These are phyloP conservation scores for Amphilophus citrinellus DNA, from an alignment of 2,113 vertebrate species.

Conservation along the genomic window DNA sequence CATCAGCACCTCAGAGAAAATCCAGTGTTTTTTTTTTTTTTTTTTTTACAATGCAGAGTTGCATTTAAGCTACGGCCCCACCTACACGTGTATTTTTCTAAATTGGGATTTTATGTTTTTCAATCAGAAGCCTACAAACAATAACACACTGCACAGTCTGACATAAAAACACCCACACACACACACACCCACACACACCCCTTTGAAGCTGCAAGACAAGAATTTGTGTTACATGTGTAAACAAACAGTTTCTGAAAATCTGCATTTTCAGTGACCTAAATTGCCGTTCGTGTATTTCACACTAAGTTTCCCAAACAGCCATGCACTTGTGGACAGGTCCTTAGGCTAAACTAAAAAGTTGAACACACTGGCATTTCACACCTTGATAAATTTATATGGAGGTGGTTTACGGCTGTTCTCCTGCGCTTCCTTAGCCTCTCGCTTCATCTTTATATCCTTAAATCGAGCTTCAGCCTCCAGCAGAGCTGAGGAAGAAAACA, in stretches of 20 bases:
- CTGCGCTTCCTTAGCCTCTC: slow-evolving; percentile 94
- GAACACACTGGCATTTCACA: slow-evolving; percentile 47
- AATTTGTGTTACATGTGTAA: not conserved
- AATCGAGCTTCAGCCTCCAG: slow-evolving; percentile 93
- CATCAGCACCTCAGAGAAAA: not conserved
- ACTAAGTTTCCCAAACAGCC: not conserved
- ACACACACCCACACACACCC: no score
- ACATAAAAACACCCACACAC: no score
- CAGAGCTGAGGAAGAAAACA: slow-evolving; percentile 82
- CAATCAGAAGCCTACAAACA: not conserved
- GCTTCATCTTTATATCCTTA: slow-evolving; percentile 90
- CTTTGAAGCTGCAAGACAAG: rapidly evolving
- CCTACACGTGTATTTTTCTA: not conserved
- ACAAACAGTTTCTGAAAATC: rapidly evolving
- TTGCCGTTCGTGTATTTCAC: not conserved
- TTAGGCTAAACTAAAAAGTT: not conserved
- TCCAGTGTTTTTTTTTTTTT: no score
- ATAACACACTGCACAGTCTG: not conserved
- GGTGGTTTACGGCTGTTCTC: slow-evolving; percentile 95
- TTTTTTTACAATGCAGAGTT: no score
- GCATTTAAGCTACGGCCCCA: not conserved
- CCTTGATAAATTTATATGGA: slow-evolving; percentile 97
- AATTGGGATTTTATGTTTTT: not conserved
- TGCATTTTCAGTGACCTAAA: not conserved
- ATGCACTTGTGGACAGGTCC: not conserved